These are phyloP conservation scores for Pollenia labialis DNA, from an alignment of 2,888 invertebrate species.

Conservation along the genomic window DNA sequence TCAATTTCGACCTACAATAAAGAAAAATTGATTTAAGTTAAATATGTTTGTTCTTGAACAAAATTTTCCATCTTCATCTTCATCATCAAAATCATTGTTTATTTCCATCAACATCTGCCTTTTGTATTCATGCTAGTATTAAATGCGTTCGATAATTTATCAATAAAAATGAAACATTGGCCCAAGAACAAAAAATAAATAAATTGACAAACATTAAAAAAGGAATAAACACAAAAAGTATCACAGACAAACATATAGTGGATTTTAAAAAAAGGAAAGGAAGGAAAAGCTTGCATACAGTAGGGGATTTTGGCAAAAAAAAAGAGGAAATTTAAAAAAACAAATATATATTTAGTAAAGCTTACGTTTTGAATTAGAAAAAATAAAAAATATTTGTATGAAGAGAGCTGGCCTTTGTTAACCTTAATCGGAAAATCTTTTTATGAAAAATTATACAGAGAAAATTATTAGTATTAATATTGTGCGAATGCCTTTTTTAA, in stretches of 20 bases:
- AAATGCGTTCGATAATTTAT: conserved; percentile 9
- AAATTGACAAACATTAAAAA: neutral
- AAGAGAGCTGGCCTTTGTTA: too few relatives aligned
- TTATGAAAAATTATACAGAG: too few relatives aligned
- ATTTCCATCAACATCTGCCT: neutral
- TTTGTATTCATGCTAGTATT: neutral
- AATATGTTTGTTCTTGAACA: neutral
- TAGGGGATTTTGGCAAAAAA: neutral
- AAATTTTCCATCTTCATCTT: neutral
- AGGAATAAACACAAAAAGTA: neutral
- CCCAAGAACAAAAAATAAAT: neutral
- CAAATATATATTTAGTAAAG: neutral
- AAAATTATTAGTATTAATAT: too few relatives aligned
- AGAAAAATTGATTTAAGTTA: conserved; percentile 53
- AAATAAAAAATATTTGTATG: neutral
- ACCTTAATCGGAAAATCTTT: too few relatives aligned
- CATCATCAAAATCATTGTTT: neutral
- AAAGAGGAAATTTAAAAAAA: neutral
- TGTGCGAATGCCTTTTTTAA: too few relatives aligned
- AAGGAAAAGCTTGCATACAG: too few relatives aligned
- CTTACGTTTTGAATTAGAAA: neutral
- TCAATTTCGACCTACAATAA: conserved; percentile 92
- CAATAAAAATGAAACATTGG: conserved; percentile 23
- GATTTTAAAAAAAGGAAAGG: neutral
- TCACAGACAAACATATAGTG: neutral